Base-by-base conservation (phyloP, 2,797 vertebrate genomes). In the Ataeniobius toweri region DNA sequence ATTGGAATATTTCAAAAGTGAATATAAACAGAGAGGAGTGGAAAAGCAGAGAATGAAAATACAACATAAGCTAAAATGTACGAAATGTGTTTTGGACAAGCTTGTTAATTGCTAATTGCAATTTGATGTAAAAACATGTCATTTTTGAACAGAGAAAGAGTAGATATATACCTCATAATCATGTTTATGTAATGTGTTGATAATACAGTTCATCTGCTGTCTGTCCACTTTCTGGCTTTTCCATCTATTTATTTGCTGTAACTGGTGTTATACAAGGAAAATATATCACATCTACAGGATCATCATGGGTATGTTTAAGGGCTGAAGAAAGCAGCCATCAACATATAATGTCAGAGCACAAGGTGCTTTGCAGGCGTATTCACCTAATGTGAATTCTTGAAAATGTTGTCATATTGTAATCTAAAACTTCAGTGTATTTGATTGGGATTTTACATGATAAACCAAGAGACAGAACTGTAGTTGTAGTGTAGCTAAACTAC, bases 31-130 rank as follows among this genome's bases (percentile, higher is more conserved):
- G 6, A 44, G 36, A 20, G 20, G 67, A 39, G 20, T 24, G 31
- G 55, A 12, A 53, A 78, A 56, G 9, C 51, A 46, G 26, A 28
- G 14, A 16, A 28, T 2, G 65, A 14, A 73, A 59, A 75, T 67
- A 28, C 28, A 78, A 71, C 73, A 70, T 16, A 24, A 71, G 58
- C 73, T 63, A 59, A 77, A 74, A 75, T 20, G 7, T 13, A 61
- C 55, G 74, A 74, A 76, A 9, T 61, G 73, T 48, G 36, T 20
- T 76, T 80, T 36, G 46, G 74, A 74, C 0, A 2, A 80, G 58
- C 28, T 26, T 68, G 46, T 83, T 76, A 88, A 77, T 82, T 63
- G 53, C 77, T 77, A 90, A 88, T 89, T 78, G 36, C 41, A 2
- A 59, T 83, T 85, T 78, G 79, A 78, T 77, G 70, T 55, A 80